Evolutionary conservation across 1,140 invertebrate species (phyloP), one percentile per base, ranked within the genome.

Genomic region (Bombus waltoni): DNA sequence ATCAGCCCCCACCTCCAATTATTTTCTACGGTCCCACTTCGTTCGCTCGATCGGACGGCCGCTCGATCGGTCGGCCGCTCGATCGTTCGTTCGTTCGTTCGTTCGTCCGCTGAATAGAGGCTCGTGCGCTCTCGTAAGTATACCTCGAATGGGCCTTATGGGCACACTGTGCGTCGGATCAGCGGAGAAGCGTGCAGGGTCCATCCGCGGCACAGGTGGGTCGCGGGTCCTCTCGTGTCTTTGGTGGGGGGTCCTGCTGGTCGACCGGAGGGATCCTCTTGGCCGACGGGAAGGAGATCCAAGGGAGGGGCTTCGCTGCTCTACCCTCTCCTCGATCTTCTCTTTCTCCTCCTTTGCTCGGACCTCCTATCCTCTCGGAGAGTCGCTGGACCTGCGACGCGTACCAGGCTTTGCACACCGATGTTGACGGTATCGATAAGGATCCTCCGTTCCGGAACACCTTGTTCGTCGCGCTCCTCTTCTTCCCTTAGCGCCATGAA

Each of bases 131-230:
- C 87, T 90, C 82, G 83, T 91, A 88, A 92, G 90, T 92, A 90
- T 92, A 90, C 87, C 85, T 92, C 88, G 91, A 88, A 89, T 91
- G 88, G 92, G 90, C 91, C 91, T 94, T 93, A 91, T 93, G 89
- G 91, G 90, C 90, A 91, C 86, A 93, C 93, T 94, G 93, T 92
- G 90, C 88, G 92, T 92, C 78, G 90, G 91, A 93, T 89, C 88
- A 87, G 80, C 89, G 85, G 87, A 89, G 90, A 91, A 93, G 90
- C 91, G 85, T 93, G 91, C 86, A 88, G 88, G 87, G 92, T 94
- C 93, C 94, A 94, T 93, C 89, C 91, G 90, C 86, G 88, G 92
- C 88, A 93, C 94, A 94, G 94, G 94, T 95, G 93, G 91, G 92
- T 89, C 87, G 89, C 76, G 90, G 90, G 92, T 91, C 92, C 92